Conservation (phyloP, 1,140 invertebrate species). For the Drosophila quadrilineata region DNA sequence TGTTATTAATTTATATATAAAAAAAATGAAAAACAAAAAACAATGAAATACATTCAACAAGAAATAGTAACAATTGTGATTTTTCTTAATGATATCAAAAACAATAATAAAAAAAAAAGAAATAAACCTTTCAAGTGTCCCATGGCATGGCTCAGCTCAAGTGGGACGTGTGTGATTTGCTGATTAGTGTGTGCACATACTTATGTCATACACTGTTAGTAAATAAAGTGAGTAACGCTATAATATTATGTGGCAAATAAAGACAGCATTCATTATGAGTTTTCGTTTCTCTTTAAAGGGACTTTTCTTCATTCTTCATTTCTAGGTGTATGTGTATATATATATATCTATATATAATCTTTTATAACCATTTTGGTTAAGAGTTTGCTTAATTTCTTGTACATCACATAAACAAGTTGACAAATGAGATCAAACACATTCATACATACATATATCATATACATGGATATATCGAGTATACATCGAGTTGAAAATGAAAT, state of each 20-base stretch:
- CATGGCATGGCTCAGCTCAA: conserved; percentile 5
- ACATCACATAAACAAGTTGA: conserved; percentile 61
- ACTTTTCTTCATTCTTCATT: neutral
- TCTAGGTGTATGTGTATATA: neutral
- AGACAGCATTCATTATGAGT: conserved; percentile 9
- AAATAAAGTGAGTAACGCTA: neutral
- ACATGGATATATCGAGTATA: conserved; percentile 6
- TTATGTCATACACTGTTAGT: conserved; percentile 15
- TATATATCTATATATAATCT: no score
- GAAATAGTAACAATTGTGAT: conserved; percentile 39
- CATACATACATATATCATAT: neutral
- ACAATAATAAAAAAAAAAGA: neutral
- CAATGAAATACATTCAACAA: conserved; percentile 62
- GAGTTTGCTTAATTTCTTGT: conserved; percentile 6
- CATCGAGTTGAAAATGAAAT: conserved; percentile 27
- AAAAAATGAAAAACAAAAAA: neutral
- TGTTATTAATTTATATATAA: conserved; percentile 77
- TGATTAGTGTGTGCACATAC: conserved; percentile 37
- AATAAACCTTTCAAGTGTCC: conserved; percentile 15
- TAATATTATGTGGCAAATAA: conserved; percentile 1
- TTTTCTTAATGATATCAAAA: conserved; percentile 26
- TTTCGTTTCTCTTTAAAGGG: conserved; percentile 33
- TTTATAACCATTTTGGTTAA: conserved; percentile 35
- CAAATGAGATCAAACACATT: conserved; percentile 65
- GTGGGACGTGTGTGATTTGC: conserved; percentile 18